These are phyloP conservation scores for Alosa sapidissima DNA, from an alignment of 2,797 vertebrate species.

Conservation along the genomic window DNA sequence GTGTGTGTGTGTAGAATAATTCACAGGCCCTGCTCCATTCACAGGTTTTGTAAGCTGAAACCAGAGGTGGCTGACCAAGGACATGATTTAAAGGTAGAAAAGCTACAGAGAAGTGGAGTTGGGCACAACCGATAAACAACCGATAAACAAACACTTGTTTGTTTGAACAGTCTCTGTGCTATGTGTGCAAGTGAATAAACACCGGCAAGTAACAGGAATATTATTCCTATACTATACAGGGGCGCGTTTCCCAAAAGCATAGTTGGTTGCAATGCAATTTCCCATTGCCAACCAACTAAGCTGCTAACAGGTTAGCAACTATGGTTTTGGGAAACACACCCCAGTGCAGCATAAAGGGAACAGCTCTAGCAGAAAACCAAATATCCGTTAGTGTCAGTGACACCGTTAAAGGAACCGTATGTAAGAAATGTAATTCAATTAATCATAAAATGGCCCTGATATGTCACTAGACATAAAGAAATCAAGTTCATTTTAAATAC, in stretches of 20 bases:
- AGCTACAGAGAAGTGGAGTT: background rate
- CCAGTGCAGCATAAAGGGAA: background rate
- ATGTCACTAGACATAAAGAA: too few species aligned
- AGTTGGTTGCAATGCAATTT: too few species aligned
- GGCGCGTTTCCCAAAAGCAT: too few species aligned
- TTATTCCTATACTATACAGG: too few species aligned
- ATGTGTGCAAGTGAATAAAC: background rate
- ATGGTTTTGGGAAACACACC: too few species aligned
- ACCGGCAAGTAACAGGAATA: background rate
- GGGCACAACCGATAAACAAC: constrained; percentile 4
- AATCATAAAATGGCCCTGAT: too few species aligned
- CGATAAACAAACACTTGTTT: background rate
- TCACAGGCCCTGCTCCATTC: background rate
- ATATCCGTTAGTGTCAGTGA: background rate
- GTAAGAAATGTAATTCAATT: too few species aligned
- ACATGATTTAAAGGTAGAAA: background rate
- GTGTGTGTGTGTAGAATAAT: background rate
- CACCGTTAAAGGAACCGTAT: background rate
- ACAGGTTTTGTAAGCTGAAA: background rate
- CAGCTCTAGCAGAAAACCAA: background rate
- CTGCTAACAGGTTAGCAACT: too few species aligned
- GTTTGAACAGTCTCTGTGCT: background rate
- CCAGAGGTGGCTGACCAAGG: background rate
- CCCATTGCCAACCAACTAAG: too few species aligned
- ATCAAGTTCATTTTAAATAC: too few species aligned